Evolutionary conservation across 2,113 vertebrate species (phyloP).

Genomic region (Stercorarius parasiticus): DNA sequence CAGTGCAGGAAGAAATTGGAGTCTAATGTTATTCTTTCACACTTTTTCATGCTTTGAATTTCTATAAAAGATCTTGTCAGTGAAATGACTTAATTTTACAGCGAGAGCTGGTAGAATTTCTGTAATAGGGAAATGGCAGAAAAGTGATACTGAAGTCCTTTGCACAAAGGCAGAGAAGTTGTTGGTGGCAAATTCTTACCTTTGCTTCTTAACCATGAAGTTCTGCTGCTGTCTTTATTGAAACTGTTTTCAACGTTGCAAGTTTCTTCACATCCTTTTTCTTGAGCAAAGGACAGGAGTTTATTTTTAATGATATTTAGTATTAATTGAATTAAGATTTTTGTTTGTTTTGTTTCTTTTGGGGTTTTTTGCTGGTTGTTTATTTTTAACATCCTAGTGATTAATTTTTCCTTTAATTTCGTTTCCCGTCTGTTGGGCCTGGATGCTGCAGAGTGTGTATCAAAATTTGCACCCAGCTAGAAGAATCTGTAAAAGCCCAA

Average conservation of each 20-base stretch:
- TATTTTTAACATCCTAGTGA: not conserved
- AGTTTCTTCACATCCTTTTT: not conserved
- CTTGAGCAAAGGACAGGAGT: not conserved
- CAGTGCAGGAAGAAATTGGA: not conserved
- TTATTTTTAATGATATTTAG: not conserved
- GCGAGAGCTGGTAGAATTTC: not conserved
- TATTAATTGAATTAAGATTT: not conserved
- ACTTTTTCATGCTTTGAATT: not conserved
- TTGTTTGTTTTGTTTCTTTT: not conserved
- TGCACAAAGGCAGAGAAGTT: not conserved
- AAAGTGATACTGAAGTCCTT: not conserved
- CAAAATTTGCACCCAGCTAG: not conserved
- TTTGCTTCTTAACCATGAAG: not conserved
- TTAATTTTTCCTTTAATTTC: not conserved
- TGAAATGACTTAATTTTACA: not conserved
- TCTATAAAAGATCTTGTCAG: not conserved
- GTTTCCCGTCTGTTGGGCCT: not conserved
- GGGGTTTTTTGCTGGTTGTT: rapidly evolving
- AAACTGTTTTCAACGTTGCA: not conserved
- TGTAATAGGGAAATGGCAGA: not conserved
- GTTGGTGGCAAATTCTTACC: not conserved
- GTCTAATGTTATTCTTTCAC: not conserved
- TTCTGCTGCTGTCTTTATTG: not conserved
- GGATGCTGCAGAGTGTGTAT: not conserved
- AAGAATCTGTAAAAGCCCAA: not conserved